A percentile compares a stretch with the other conserved stretches of the same genome.
These are phyloP conservation scores for Dendrophyllia cribrosa DNA, from an alignment of 64 coral and sea anemone species.

Conservation along the genomic window DNA sequence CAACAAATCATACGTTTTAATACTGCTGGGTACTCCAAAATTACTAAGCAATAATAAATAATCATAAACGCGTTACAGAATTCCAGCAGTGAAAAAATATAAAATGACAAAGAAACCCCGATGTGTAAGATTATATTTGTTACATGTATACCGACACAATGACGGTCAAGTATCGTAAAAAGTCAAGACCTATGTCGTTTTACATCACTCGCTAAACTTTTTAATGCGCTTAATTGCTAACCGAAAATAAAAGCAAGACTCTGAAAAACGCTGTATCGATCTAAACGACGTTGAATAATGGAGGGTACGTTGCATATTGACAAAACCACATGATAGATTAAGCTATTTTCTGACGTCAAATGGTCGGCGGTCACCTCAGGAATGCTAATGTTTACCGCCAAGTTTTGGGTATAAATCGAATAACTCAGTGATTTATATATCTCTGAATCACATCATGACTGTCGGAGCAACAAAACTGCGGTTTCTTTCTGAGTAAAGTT, in stretches of 20 bases:
- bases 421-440: not conserved
- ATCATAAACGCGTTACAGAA: not conserved
- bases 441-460: not conserved
- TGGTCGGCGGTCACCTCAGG: not conserved
- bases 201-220: too few relatives aligned
- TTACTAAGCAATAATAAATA: not conserved
- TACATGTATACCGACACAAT: too few relatives aligned
- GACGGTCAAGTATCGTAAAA: too few relatives aligned
- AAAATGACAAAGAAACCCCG: not conserved
- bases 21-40: not conserved
- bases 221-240: too few relatives aligned
- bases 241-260: too few relatives aligned
- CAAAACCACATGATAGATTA: not conserved
- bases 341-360: slow-evolving; percentile 24
- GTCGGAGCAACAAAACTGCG: not conserved
- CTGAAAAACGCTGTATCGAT: too few relatives aligned
- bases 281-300: not conserved
- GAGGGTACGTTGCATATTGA: not conserved
- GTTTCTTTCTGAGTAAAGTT: not conserved
- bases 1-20: not conserved
- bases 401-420: slow-evolving; percentile 21
- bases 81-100: not conserved
- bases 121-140: not conserved
- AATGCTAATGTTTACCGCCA: slow-evolving; percentile 29
- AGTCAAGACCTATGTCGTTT: too few relatives aligned